phyloP scores from a whole-genome alignment of 2,113 vertebrate genomes.

The Indicator indicator region DNA sequence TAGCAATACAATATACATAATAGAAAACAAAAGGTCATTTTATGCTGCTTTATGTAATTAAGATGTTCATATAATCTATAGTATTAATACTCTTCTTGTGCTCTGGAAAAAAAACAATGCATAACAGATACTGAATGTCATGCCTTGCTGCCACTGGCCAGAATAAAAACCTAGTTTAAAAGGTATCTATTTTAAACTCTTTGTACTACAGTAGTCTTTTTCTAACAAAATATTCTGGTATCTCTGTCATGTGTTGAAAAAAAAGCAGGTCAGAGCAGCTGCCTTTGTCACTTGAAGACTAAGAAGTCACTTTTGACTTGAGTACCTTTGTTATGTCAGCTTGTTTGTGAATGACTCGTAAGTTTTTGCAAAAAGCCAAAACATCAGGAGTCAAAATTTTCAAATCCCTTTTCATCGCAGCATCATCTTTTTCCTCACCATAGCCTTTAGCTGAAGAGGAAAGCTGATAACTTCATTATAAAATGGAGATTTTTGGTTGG shows the following conservation, averaged over 20 bases:
- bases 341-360: background rate
- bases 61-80: background rate
- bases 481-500: background rate
- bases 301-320: background rate
- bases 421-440: background rate
- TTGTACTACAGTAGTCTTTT: background rate
- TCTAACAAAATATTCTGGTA: background rate
- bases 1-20: background rate
- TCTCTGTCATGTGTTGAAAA: background rate
- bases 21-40: background rate
- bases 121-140: background rate
- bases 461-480: background rate
- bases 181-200: background rate
- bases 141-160: background rate
- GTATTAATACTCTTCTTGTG: background rate
- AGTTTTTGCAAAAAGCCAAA: background rate
- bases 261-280: background rate
- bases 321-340: background rate
- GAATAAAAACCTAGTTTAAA: background rate
- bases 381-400: background rate
- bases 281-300: background rate
- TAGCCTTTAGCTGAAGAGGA: background rate
- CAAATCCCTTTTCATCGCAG: background rate
- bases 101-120: background rate
- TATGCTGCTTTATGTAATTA: background rate